Evolutionary conservation across 2,888 invertebrate species (phyloP), one percentile per base, ranked within the genome.

Genomic region (Sarcophaga caerulescens): DNA sequence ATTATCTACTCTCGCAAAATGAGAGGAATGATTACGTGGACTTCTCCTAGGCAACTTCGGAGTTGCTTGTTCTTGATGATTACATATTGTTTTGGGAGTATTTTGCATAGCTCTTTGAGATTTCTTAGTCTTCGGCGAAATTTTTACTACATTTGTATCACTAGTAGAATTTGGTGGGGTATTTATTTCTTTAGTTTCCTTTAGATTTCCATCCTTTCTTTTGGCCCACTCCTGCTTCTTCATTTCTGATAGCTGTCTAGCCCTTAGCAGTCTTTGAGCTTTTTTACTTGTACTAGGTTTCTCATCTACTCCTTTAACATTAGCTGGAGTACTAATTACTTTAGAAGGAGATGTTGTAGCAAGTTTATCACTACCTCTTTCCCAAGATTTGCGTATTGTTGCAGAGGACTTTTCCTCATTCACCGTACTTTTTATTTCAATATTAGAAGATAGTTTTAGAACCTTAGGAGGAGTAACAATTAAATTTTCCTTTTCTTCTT

Each of bases 21-120:
- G 82, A 35, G 81, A 70, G 11, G 83, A 70, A 81, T 92, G 92
- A 88, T 92, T 91, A 12, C 91, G 89, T 19, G 92, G 92, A 85
- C 92, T 92, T n/a, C 91, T 81, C 75, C 85, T 74, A 3, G 78
- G 86, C 10, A 84, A 69, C 21, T 74, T 71, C 3, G 68, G 59
- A 8, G 70, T 69, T 14, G 52, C 6, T 4, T 19, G 14, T 12
- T 21, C 70, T 21, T 63, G 68, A 44, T 65, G 1, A 17, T 70
- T 47, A 81, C 78, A 6, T 44, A n/a, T 57, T 2, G 74, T 44
- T 68, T 65, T 62, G 0, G 84, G 66, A 44, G 45, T 75, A 63
- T 71, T 82, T 45, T 44, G 65, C 17, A 70, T 44, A 57, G 19
- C 14, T 52, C 63, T 63, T 45, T 66, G 44, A 17, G 45, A 44